Evolutionary conservation across 1,140 invertebrate species (phyloP).

Genomic region (Protaetia brevitarsis): DNA sequence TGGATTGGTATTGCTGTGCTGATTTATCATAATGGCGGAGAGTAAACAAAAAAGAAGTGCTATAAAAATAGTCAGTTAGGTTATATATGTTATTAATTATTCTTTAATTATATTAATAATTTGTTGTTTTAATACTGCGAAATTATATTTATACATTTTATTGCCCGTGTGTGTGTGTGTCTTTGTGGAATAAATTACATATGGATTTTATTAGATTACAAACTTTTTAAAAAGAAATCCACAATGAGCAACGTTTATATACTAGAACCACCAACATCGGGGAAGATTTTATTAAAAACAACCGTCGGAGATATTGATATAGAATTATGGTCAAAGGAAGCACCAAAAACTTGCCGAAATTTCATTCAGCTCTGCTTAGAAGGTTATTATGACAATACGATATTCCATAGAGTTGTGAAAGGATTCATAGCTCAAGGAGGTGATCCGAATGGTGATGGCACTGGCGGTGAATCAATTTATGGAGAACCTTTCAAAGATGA

Average conservation of each 20-base stretch:
- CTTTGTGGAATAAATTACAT: too few species aligned
- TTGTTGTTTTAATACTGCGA: too few species aligned
- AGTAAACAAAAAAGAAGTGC: too few species aligned
- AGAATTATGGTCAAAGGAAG: constrained; percentile 96
- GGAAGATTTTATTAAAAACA: constrained; percentile 92
- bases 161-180: too few species aligned
- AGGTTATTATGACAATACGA: constrained; percentile 91
- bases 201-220: too few species aligned
- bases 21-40: too few species aligned
- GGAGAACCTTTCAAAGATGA: constrained; percentile 81
- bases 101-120: too few species aligned
- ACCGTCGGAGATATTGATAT: constrained; percentile 95
- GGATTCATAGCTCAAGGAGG: constrained; percentile 96
- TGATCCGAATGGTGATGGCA: constrained; percentile 93
- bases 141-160: too few species aligned
- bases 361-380: constrained; percentile 97
- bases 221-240: not conserved
- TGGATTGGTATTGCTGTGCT: too few species aligned
- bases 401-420: constrained; percentile 89
- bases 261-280: constrained; percentile 90
- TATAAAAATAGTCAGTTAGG: too few species aligned
- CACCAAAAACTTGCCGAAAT: constrained; percentile 93
- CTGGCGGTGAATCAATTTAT: constrained; percentile 93
- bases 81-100: too few species aligned
- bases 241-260: constrained; percentile 95